Base-by-base conservation (phyloP, 1,140 invertebrate species). In the Caerostris darwini region DNA sequence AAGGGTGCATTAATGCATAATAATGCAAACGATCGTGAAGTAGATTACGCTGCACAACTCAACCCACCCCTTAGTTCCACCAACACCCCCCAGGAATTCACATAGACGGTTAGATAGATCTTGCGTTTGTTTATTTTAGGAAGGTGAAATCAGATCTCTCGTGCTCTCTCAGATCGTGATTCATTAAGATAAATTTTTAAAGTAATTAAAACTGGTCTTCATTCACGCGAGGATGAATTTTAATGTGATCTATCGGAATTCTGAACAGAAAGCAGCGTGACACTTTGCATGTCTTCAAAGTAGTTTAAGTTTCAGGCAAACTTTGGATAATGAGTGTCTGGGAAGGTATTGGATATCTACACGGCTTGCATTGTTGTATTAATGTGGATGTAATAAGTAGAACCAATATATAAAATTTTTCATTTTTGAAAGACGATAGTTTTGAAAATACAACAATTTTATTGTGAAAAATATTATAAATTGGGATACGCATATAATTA, bases 181-280 rank as follows among this genome's bases (percentile, higher is more conserved):
- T 77, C 71, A 77, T 77, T 53, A 77, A 34, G 12, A 50, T 77
- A 50, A 77, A 77, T 77, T 77, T 77, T 77, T 77, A 77, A 77
- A 50, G 71, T 4, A 77, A 77, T 77, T 77, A 53, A 77, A 77
- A 53, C 71, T 12, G 8, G 10, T 19, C 34, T 0, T 10, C 34
- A 34, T 34, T 77, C 10, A 19, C 7, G 69, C n/a, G 3, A 5
- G 8, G 8, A 53, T 77, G 10, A 77, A 77, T 77, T 17, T 17
- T 77, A 77, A 50, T 77, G 8, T 12, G 8, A 34, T 34, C 34
- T 34, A 34, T 34, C 34, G 34, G 2, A 34, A 34, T 34, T 34
- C 34, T 34, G 34, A 34, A 34, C 34, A 34, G 34, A 34, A 34
- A 34, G 2, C 34, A 34, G 34, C 34, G 34, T 34, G 34, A 2